Percentiles rank a stretch among this genome's conserved stretches.
Conservation (phyloP, 2,888 invertebrate species). For the Empis livida region DNA sequence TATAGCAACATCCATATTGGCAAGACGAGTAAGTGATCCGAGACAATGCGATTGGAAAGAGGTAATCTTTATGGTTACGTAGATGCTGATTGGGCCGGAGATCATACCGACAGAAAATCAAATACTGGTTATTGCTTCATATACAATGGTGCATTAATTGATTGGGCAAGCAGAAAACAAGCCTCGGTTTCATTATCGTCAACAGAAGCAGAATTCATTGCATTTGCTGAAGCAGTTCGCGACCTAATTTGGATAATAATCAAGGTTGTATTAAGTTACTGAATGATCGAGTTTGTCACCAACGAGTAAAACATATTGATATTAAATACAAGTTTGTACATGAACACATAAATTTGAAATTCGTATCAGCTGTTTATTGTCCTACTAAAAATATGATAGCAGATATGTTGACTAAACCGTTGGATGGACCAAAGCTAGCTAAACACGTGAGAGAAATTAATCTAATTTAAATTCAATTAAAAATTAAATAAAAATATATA, state of each 20-base stretch:
- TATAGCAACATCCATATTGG: constrained; percentile 10
- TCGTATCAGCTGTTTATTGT: neutral
- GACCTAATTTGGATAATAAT: neutral
- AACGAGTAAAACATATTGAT: neutral
- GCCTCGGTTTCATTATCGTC: neutral
- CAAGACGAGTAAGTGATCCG: constrained; percentile 7
- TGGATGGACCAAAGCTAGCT: neutral
- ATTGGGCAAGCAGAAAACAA: constrained; percentile 17
- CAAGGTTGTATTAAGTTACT: neutral
- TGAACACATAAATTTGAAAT: neutral
- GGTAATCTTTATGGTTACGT: neutral
- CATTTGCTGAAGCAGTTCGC: neutral
- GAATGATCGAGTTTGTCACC: neutral
- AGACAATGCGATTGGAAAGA: constrained; percentile 6
- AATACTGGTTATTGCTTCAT: constrained; percentile 16
- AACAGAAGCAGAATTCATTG: neutral
- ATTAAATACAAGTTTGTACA: neutral
- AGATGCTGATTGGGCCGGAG: constrained; percentile 19
- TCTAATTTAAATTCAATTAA: too few relatives aligned
- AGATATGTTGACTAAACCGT: constrained; percentile 1
- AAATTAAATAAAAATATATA: too few relatives aligned
- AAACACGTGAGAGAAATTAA: neutral
- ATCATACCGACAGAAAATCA: constrained; percentile 16
- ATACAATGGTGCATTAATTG: constrained; percentile 9
- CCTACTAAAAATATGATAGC: neutral